These are phyloP conservation scores for Cynaeus angustus DNA, from an alignment of 2,888 invertebrate species.

Conservation along the genomic window DNA sequence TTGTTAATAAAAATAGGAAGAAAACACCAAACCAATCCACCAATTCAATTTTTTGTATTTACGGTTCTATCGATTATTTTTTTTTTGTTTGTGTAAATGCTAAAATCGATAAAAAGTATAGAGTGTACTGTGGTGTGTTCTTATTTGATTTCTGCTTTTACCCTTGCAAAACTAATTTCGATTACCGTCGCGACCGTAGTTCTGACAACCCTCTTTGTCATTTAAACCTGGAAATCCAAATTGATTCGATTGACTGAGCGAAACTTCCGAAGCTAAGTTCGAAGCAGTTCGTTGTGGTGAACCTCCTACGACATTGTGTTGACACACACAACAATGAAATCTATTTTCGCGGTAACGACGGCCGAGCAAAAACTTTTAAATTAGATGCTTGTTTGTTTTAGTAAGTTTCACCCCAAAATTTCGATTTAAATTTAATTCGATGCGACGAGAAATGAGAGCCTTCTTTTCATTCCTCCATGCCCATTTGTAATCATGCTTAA, in stretches of 20 bases:
- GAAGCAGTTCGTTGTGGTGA: conserved; percentile 15
- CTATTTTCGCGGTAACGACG: conserved; percentile 27
- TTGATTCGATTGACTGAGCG: conserved; percentile 36
- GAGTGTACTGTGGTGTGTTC: not conserved
- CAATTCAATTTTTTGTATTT: too few relatives aligned
- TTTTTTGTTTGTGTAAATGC: too few relatives aligned
- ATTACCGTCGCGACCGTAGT: conserved; percentile 14
- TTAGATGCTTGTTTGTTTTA: conserved; percentile 35
- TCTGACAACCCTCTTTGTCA: conserved; percentile 30
- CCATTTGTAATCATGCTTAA: conserved; percentile 21
- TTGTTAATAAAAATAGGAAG: too few relatives aligned
- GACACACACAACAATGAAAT: conserved; percentile 33
- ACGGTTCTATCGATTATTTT: too few relatives aligned
- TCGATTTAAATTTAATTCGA: conserved; percentile 32
- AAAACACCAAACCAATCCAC: too few relatives aligned
- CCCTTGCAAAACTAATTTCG: conserved; percentile 35
- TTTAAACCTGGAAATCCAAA: conserved; percentile 33
- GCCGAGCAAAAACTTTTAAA: conserved; percentile 31
- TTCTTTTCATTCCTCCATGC: not conserved
- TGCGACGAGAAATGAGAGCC: conserved; percentile 5
- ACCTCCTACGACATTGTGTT: conserved; percentile 21
- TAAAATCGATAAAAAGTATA: too few relatives aligned
- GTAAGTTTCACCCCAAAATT: conserved; percentile 22
- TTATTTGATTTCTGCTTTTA: conserved; percentile 14
- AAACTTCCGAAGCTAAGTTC: conserved; percentile 21